Percentiles rank a stretch among this genome's conserved stretches.
phyloP scores from a whole-genome alignment of 2,797 vertebrate genomes.

The Neosalanx taihuensis region DNA sequence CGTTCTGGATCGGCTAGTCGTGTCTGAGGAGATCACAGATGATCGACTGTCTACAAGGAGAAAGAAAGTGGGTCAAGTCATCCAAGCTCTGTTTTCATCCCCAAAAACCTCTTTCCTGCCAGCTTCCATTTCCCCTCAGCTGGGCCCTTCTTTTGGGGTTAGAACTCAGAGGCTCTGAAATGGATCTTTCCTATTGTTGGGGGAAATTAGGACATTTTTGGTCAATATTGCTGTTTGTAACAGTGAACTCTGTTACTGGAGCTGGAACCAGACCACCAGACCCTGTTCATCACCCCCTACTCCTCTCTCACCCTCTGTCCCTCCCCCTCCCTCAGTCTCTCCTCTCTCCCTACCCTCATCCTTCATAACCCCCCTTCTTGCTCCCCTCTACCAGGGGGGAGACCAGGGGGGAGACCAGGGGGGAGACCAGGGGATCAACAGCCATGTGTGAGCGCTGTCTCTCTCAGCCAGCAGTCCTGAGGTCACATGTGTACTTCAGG shows the following conservation, averaged over 20 bases:
- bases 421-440: slow-evolving; percentile 30
- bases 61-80: slow-evolving; percentile 61
- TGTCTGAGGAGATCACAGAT: slow-evolving; percentile 16
- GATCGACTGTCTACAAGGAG: slow-evolving; percentile 32
- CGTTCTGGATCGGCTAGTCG: neutral
- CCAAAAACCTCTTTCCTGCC: slow-evolving; percentile 34
- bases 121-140: slow-evolving; percentile 41
- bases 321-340: too few relatives aligned
- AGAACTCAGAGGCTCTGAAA: slow-evolving; percentile 52
- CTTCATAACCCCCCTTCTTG: slow-evolving; percentile 26
- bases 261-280: neutral
- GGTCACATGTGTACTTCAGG: too few relatives aligned
- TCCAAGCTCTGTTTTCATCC: slow-evolving; percentile 18
- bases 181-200: slow-evolving; percentile 46
- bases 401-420: too few relatives aligned
- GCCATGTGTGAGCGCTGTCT: slow-evolving; percentile 15
- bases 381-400: neutral
- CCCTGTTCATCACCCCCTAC: too few relatives aligned
- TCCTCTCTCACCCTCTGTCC: too few relatives aligned
- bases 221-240: slow-evolving; percentile 46
- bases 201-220: slow-evolving; percentile 36
- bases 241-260: slow-evolving; percentile 29
- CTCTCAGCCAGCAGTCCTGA: slow-evolving; percentile 25
- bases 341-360: slow-evolving; percentile 16
- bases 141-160: slow-evolving; percentile 30